phyloP scores from a whole-genome alignment of 1,140 invertebrate genomes.

The Neodiprion lecontei region DNA sequence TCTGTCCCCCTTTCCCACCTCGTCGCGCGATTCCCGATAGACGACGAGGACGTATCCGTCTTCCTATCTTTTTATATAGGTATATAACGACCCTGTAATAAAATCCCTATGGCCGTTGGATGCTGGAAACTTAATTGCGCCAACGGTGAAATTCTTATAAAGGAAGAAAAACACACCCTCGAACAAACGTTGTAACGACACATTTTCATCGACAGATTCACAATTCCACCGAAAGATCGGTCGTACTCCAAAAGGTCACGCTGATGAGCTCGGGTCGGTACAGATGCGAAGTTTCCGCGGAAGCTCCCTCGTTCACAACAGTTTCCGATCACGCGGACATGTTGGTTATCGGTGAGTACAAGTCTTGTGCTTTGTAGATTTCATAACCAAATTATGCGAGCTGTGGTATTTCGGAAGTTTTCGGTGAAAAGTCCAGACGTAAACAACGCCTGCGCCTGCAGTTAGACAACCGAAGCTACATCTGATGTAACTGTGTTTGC shows the following conservation, averaged over 20 bases:
- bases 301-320: constrained; percentile 81
- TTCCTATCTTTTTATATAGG: not conserved
- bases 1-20: constrained; percentile 10
- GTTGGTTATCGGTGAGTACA: constrained; percentile 78
- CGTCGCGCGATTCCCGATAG: too few species aligned
- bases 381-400: not conserved
- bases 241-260: constrained; percentile 76
- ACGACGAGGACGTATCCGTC: not conserved
- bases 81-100: not conserved
- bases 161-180: too few species aligned
- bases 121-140: too few species aligned
- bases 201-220: constrained; percentile 68
- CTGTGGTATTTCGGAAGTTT: not conserved
- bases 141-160: too few species aligned
- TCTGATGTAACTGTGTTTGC: not conserved
- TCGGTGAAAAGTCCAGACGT: too few species aligned
- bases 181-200: too few species aligned
- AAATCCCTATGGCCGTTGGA: too few species aligned
- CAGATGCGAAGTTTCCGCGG: constrained; percentile 85
- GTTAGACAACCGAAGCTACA: too few species aligned
- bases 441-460: not conserved
- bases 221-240: constrained; percentile 76
- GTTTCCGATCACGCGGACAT: constrained; percentile 79
- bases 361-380: not conserved
- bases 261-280: constrained; percentile 80